Evolutionary conservation across 1,140 invertebrate species (phyloP), one percentile per base, ranked within the genome.

Genomic region (Orius insidiosus): DNA sequence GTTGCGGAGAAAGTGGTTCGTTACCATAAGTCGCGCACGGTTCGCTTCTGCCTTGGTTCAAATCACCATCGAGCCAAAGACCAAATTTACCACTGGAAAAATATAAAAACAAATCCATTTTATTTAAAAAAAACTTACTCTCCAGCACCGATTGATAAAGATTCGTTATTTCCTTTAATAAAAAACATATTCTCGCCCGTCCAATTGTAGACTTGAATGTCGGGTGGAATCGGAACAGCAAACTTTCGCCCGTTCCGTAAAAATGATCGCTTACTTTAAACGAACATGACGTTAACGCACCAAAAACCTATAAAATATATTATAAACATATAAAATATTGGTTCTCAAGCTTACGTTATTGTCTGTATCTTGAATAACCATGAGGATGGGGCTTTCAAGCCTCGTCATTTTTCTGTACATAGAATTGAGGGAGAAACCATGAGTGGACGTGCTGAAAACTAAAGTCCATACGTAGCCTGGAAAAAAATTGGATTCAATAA

Each of bases 171-270:
- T 54, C 93, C 94, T 64, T 96, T 92, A 55, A 98, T 88, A 59
- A 98, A 98, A 62, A 94, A 98, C 60, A 90, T 76, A 65, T 99
- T 98, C 54, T 97, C 89, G 3, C 95, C 95, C 10, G 90, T 94
- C 95, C 94, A 99, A 55, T 82, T 80, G 71, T 83, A 98, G 37
- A 88, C 79, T 60, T 90, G 78, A 64, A 90, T 85, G 58, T 77
- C 78, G 38, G 83, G 80, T 31, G 80, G 77, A 61, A 96, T 94
- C 53, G 86, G 80, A 68, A 87, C 96, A 98, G 73, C 54, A 95
- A 78, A 15, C 90, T 94, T 64, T 98, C 93, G 19, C 95, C 95
- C 7, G 90, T 98, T 48, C 95, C 95, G 65, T 97, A 98, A 63
- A 98, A 99, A 62, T 92, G 85, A 58, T 99, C 94, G 36, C 85